Evolutionary conservation across 2,797 vertebrate species (phyloP).

Genomic region (Myoxocephalus aenaeus): DNA sequence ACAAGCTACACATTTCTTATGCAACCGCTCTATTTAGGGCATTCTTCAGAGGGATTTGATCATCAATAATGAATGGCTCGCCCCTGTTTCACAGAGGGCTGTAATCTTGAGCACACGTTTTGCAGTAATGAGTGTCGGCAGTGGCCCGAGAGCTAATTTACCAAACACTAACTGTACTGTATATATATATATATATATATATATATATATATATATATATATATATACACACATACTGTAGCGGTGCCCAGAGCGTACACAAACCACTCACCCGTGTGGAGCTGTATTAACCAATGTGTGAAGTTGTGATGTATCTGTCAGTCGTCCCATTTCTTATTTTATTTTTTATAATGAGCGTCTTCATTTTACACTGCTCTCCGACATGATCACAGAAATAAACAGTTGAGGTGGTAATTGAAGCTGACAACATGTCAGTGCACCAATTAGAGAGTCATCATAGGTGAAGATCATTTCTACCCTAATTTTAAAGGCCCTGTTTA

Average conservation of each 20-base stretch:
- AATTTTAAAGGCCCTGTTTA: no score
- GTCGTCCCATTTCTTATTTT: conserved; percentile 18
- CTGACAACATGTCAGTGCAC: background rate
- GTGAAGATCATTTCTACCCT: background rate
- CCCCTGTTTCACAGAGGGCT: conserved; percentile 59
- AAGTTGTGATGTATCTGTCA: conserved; percentile 29
- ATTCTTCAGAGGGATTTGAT: conserved; percentile 63
- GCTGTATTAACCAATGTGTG: conserved; percentile 13
- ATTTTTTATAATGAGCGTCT: conserved; percentile 4
- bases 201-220: no score
- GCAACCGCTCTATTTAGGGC: conserved; percentile 64
- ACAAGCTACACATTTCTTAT: conserved; percentile 46
- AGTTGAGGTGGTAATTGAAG: background rate
- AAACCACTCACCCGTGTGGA: background rate
- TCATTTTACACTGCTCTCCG: background rate
- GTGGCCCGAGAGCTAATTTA: conserved; percentile 40
- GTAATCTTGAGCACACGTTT: conserved; percentile 51
- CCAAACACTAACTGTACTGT: conserved; percentile 14
- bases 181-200: background rate
- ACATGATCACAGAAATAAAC: conserved; percentile 4
- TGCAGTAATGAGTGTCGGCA: conserved; percentile 6
- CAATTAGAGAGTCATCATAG: background rate
- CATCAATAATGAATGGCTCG: conserved; percentile 74
- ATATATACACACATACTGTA: background rate
- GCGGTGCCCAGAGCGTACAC: background rate